Evolutionary conservation across 2,797 vertebrate species (phyloP).

Genomic region (Salarias fasciatus): DNA sequence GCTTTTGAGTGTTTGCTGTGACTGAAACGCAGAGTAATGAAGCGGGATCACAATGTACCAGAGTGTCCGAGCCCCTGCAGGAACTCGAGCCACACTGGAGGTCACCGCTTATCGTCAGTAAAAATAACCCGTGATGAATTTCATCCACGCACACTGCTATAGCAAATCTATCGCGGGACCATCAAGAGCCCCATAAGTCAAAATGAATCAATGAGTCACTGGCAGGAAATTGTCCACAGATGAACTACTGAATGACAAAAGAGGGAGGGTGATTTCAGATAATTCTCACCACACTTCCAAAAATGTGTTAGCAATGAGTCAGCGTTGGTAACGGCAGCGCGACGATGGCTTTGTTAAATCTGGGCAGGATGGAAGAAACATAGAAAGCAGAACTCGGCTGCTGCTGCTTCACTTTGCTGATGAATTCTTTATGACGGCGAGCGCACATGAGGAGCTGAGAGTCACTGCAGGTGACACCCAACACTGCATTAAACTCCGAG

Average conservation of each 20-base stretch:
- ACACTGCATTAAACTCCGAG: slow-evolving; percentile 17
- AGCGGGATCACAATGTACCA: slow-evolving; percentile 8
- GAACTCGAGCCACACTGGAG: slow-evolving; percentile 17
- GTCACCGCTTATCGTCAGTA: background rate
- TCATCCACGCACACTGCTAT: slow-evolving; percentile 3
- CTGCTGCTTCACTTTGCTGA: slow-evolving; percentile 11
- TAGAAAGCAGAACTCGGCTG: background rate
- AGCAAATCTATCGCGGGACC: slow-evolving; percentile 8
- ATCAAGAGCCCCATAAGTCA: slow-evolving; percentile 15
- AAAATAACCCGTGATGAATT: slow-evolving; percentile 18
- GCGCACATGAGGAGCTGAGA: slow-evolving; percentile 29
- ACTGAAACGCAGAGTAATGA: slow-evolving; percentile 1
- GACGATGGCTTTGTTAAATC: background rate
- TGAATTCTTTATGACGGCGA: slow-evolving; percentile 52
- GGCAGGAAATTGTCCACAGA: slow-evolving; percentile 12
- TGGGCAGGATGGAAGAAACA: background rate
- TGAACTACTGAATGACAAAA: slow-evolving; percentile 22
- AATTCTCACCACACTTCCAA: background rate
- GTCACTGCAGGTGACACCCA: slow-evolving; percentile 23
- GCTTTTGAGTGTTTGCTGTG: too few relatives aligned
- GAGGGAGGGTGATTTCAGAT: slow-evolving; percentile 7
- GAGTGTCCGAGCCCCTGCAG: slow-evolving; percentile 2
- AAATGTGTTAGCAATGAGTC: slow-evolving; percentile 16
- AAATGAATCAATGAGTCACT: slow-evolving; percentile 28
- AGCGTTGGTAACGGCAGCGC: background rate